A percentile compares a stretch with the other conserved stretches of the same genome.
These are phyloP conservation scores for Rhagophthalmus giganteus DNA, from an alignment of 2,888 invertebrate genomes.

Conservation along the genomic window DNA sequence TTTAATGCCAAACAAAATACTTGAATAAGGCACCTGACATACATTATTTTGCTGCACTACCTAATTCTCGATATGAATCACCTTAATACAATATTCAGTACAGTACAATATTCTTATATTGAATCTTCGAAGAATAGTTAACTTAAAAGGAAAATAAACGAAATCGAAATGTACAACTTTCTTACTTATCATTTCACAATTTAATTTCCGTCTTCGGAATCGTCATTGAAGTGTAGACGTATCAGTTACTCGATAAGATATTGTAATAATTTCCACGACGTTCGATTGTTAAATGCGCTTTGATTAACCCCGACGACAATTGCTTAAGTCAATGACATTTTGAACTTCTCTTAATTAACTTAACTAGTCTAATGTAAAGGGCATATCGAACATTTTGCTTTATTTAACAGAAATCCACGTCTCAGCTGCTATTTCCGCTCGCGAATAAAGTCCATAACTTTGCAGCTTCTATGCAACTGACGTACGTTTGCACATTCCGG, in stretches of 20 bases:
- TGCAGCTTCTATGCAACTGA: constrained; percentile 8
- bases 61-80: too few relatives aligned
- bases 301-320: constrained; percentile 10
- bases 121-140: too few relatives aligned
- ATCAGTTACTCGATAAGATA: constrained; percentile 7
- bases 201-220: constrained; percentile 3
- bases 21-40: too few relatives aligned
- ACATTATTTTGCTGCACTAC: too few relatives aligned
- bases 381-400: neutral
- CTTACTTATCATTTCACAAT: neutral
- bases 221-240: constrained; percentile 2
- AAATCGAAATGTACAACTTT: neutral
- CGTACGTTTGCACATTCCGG: constrained; percentile 10
- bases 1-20: too few relatives aligned
- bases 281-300: constrained; percentile 4
- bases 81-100: too few relatives aligned
- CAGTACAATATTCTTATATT: too few relatives aligned
- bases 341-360: neutral
- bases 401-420: constrained; percentile 7
- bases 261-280: too few relatives aligned
- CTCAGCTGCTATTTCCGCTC: constrained; percentile 3
- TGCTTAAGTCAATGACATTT: constrained; percentile 4
- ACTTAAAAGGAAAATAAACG: neutral
- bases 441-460: constrained; percentile 10
- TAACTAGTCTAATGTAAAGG: neutral